These are phyloP conservation scores for Lota lota DNA, from an alignment of 2,113 vertebrate genomes.

Conservation along the genomic window DNA sequence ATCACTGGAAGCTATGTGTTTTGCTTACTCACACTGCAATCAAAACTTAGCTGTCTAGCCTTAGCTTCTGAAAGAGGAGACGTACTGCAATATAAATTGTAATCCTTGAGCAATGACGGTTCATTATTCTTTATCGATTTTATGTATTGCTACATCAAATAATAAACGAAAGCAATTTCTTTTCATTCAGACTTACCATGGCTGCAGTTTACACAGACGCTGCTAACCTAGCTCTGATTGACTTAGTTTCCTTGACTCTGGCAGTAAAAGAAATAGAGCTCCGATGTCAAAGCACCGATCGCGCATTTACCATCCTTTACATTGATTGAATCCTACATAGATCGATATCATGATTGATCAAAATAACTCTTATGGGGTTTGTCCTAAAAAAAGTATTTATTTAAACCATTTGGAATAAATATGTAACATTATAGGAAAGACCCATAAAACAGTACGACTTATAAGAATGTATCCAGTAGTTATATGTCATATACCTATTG, in stretches of 20 bases:
- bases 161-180: fast-evolving
- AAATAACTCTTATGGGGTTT: not conserved
- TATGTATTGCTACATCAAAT: too few relatives aligned
- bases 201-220: slow-evolving; percentile 25
- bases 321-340: not conserved
- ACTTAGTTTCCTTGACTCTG: slow-evolving; percentile 49
- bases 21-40: slow-evolving; percentile 70
- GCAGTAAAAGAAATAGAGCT: slow-evolving; percentile 40
- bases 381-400: too few relatives aligned
- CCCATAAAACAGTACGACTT: too few relatives aligned
- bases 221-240: slow-evolving; percentile 23
- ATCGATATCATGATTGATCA: not conserved
- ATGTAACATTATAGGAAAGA: too few relatives aligned
- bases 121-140: too few relatives aligned
- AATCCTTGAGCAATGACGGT: too few relatives aligned
- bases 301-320: not conserved
- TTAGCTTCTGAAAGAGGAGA: slow-evolving; percentile 14
- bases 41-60: slow-evolving; percentile 35
- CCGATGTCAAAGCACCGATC: slow-evolving; percentile 22
- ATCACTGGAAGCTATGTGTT: slow-evolving; percentile 35
- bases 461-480: too few relatives aligned
- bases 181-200: slow-evolving; percentile 67
- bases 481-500: too few relatives aligned
- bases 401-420: too few relatives aligned
- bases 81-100: too few relatives aligned